Evolutionary conservation across 2,113 vertebrate species (phyloP).

Genomic region (Gopherus flavomarginatus): DNA sequence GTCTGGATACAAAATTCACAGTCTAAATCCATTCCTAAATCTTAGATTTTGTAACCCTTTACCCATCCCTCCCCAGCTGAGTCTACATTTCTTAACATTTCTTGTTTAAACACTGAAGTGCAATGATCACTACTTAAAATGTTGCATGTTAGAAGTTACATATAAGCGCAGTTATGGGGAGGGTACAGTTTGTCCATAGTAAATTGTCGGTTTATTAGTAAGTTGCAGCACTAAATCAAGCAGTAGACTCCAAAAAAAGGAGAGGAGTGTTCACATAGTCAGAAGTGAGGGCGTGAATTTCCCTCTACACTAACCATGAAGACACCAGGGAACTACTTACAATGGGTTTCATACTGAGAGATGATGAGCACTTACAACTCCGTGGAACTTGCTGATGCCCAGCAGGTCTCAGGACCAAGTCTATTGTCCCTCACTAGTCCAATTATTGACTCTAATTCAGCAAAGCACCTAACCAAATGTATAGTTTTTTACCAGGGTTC

Average conservation of each 20-base stretch:
- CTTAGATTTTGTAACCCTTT: conserved; percentile 26
- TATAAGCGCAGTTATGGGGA: background rate
- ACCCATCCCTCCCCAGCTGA: conserved; percentile 18
- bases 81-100: conserved; percentile 31
- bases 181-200: background rate
- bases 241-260: background rate
- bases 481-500: conserved; percentile 12
- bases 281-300: background rate
- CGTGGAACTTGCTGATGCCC: background rate
- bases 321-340: background rate
- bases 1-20: conserved; percentile 44
- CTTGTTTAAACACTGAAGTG: background rate
- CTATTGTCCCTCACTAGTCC: background rate
- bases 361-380: background rate
- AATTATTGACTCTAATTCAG: background rate
- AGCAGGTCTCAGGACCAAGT: background rate
- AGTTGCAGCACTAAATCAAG: background rate
- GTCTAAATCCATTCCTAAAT: conserved; percentile 29
- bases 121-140: conserved; percentile 35
- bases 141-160: background rate
- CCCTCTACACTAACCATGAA: background rate
- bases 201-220: background rate
- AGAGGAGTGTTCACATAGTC: background rate
- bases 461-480: background rate
- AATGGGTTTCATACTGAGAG: background rate